phyloP scores from a whole-genome alignment of 1,140 invertebrate genomes.

The Dryas iulia region DNA sequence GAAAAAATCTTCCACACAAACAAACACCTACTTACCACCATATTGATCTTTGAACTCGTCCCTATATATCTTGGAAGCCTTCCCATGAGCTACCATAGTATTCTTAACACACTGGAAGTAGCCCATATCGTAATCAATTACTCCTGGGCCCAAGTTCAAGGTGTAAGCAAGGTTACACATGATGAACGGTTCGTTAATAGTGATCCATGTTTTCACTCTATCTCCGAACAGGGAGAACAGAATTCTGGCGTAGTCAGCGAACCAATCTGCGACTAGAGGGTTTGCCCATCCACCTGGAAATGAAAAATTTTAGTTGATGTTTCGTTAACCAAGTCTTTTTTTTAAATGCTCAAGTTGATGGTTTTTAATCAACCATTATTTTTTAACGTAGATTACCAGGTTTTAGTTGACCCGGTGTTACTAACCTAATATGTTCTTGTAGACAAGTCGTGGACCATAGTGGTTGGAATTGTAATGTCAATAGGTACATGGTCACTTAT shows the following conservation, averaged over 20 bases:
- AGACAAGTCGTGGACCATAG: too few species aligned
- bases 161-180: constrained; percentile 70
- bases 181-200: constrained; percentile 84
- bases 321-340: too few species aligned
- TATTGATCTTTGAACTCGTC: constrained; percentile 29
- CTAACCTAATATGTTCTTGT: too few species aligned
- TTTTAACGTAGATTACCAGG: too few species aligned
- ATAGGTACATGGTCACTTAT: too few species aligned
- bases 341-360: too few species aligned
- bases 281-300: constrained; percentile 7
- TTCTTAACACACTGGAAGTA: constrained; percentile 80
- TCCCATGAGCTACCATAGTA: constrained; percentile 80
- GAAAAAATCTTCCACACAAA: neutral
- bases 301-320: too few species aligned
- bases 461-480: too few species aligned
- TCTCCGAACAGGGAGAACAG: constrained; percentile 81
- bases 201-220: constrained; percentile 83
- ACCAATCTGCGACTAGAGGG: constrained; percentile 80
- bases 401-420: too few species aligned
- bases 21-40: constrained; percentile 50
- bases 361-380: too few species aligned
- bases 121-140: constrained; percentile 48
- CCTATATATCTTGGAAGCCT: constrained; percentile 81
- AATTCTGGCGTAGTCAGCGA: constrained; percentile 82
- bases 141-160: constrained; percentile 28